Percentiles rank a stretch among this genome's conserved stretches.
phyloP scores from a whole-genome alignment of 2,888 invertebrate species.

The Eilema griseolum region DNA sequence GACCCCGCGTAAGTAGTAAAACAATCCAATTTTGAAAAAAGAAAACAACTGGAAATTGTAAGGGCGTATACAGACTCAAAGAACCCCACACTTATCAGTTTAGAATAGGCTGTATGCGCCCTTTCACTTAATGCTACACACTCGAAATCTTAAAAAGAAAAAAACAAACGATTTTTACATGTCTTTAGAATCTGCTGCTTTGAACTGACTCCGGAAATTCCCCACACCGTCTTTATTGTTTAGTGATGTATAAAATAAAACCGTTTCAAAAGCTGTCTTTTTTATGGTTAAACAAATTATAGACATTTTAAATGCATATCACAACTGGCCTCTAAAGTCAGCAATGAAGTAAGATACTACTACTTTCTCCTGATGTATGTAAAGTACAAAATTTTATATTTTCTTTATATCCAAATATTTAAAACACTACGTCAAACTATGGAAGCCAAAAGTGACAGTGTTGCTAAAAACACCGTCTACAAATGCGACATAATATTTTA shows the following conservation, averaged over 20 bases:
- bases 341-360: slow-evolving; percentile 36
- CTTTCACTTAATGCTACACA: slow-evolving; percentile 68
- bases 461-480: slow-evolving; percentile 66
- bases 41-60: slow-evolving; percentile 42
- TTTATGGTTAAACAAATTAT: slow-evolving; percentile 49
- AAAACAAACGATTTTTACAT: slow-evolving; percentile 71
- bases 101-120: slow-evolving; percentile 36
- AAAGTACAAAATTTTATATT: slow-evolving; percentile 74
- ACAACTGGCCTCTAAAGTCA: slow-evolving; percentile 65
- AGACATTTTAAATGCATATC: slow-evolving; percentile 72
- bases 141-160: slow-evolving; percentile 70
- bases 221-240: slow-evolving; percentile 34
- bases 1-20: slow-evolving; percentile 61
- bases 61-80: slow-evolving; percentile 33
- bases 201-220: slow-evolving; percentile 57
- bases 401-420: slow-evolving; percentile 49
- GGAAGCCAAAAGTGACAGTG: slow-evolving; percentile 82
- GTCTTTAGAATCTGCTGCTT: slow-evolving; percentile 85
- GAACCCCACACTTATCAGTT: slow-evolving; percentile 2
- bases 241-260: slow-evolving; percentile 37
- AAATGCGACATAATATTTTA: slow-evolving; percentile 63
- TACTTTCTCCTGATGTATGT: slow-evolving; percentile 60
- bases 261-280: slow-evolving; percentile 63
- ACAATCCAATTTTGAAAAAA: slow-evolving; percentile 66
- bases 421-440: slow-evolving; percentile 76